Evolutionary conservation across 2,797 vertebrate species (phyloP).

Genomic region (Zalophus californianus): DNA sequence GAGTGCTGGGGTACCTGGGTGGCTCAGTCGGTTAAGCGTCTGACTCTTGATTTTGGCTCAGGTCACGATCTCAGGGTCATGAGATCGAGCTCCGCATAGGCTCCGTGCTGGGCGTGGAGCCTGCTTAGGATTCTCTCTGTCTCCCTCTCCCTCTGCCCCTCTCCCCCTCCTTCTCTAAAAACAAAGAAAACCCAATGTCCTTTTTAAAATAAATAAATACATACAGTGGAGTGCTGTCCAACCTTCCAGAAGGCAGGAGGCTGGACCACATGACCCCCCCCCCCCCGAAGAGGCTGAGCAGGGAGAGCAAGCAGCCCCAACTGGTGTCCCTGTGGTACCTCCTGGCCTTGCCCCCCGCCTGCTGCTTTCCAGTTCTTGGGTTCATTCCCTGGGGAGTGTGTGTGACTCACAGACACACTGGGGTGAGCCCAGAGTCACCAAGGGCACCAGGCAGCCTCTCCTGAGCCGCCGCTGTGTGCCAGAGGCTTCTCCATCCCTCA

Average conservation of each 20-base stretch:
- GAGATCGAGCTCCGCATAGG: background rate
- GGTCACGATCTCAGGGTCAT: background rate
- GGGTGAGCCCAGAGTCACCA: background rate
- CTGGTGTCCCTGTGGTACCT: background rate
- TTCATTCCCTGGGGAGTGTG: background rate
- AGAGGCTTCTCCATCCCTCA: background rate
- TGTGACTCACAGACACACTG: conserved; percentile 12
- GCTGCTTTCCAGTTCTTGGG: background rate
- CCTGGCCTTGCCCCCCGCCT: background rate
- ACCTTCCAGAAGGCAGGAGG: background rate
- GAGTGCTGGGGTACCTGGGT: background rate
- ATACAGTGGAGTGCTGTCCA: background rate
- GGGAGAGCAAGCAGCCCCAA: background rate
- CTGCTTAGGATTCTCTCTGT: background rate
- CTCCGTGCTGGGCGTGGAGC: background rate
- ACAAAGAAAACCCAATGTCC: background rate
- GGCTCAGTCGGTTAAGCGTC: background rate
- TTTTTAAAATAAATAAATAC: background rate
- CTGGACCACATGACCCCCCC: background rate
- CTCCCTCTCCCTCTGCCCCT: background rate
- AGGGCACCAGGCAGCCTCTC: background rate
- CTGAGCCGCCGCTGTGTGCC: accelerated
- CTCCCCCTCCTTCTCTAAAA: background rate
- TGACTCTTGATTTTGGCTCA: background rate
- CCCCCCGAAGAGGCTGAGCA: background rate